phyloP scores from a whole-genome alignment of 2,113 vertebrate genomes.

The Podilymbus podiceps region DNA sequence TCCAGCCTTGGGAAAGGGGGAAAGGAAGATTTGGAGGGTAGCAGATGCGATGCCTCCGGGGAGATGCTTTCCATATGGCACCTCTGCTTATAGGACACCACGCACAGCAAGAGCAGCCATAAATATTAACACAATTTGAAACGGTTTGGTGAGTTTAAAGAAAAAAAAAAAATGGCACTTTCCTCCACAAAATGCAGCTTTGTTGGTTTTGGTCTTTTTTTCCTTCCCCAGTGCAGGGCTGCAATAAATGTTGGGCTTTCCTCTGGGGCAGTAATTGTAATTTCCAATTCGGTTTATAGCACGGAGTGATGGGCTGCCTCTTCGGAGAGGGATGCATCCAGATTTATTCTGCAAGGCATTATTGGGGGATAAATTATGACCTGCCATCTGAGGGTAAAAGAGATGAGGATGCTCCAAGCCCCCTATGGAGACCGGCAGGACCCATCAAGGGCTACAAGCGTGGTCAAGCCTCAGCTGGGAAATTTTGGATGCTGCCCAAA shows the following conservation, averaged over 20 bases:
- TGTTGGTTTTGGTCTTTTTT: background rate
- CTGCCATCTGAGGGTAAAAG: rapidly evolving
- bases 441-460: rapidly evolving
- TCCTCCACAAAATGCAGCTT: background rate
- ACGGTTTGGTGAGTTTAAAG: background rate
- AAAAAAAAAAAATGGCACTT: background rate
- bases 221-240: background rate
- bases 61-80: background rate
- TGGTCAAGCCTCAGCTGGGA: background rate
- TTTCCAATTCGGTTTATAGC: rapidly evolving
- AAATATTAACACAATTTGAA: background rate
- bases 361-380: background rate
- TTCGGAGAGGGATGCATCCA: rapidly evolving
- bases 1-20: background rate
- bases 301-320: background rate
- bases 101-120: background rate
- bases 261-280: background rate
- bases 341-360: background rate
- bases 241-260: background rate
- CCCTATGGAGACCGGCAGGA: background rate
- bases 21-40: background rate
- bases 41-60: rapidly evolving
- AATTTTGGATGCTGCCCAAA: background rate
- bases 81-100: background rate
- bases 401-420: background rate